phyloP scores from a whole-genome alignment of 2,888 invertebrate genomes.

The Oithona nana region DNA sequence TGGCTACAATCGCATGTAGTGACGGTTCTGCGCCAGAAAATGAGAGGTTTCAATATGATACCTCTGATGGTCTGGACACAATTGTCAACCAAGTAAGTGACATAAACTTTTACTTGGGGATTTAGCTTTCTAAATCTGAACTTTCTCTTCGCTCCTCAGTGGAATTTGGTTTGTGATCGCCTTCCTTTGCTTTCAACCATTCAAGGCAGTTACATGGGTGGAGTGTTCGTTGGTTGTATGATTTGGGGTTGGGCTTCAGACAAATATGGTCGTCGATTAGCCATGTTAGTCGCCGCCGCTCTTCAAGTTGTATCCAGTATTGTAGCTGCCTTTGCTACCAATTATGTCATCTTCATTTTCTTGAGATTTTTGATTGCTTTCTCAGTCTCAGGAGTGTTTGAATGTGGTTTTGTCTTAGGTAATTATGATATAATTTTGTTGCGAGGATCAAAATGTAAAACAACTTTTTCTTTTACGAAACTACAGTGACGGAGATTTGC shows the following conservation, averaged over 20 bases:
- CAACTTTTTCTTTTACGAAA: no score
- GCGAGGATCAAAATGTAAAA: neutral
- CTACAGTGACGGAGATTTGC: constrained; percentile 13
- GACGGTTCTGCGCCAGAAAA: neutral
- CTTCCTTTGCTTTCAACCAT: constrained; percentile 19
- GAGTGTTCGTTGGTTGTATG: constrained; percentile 15
- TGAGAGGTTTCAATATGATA: constrained; percentile 1
- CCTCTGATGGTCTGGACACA: neutral
- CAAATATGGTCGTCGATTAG: constrained; percentile 17
- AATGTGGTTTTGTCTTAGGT: constrained; percentile 17
- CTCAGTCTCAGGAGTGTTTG: constrained; percentile 16
- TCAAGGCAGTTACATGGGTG: constrained; percentile 18
- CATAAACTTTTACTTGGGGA: neutral
- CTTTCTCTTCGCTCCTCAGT: constrained; percentile 15
- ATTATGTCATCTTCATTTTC: constrained; percentile 20
- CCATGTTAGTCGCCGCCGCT: constrained; percentile 20
- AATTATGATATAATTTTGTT: neutral
- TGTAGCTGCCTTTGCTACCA: constrained; percentile 19
- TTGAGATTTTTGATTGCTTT: constrained; percentile 19
- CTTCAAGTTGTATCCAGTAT: constrained; percentile 20
- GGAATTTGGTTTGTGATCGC: constrained; percentile 20
- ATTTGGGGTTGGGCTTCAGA: constrained; percentile 14
- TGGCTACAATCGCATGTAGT: neutral
- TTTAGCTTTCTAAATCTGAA: neutral
- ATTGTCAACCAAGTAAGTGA: constrained; percentile 10